Conservation (phyloP, 92 coral and sea anemone genomes). For the Chrysogorgia sp. region DNA sequence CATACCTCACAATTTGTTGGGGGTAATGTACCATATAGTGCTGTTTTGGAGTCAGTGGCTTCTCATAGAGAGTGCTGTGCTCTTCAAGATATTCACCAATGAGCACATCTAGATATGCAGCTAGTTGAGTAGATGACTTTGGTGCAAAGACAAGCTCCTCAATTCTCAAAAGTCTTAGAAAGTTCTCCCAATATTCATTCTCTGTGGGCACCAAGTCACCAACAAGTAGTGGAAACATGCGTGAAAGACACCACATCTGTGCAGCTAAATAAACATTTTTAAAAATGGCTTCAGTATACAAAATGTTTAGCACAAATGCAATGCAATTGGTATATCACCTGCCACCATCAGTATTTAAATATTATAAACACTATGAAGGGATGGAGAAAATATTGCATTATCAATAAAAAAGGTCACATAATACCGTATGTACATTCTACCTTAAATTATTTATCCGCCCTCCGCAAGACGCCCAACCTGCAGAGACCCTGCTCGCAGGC, state of each 20-base stretch:
- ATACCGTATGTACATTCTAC: neutral
- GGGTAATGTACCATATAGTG: conserved; percentile 52
- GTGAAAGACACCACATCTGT: no score
- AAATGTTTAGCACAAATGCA: no score
- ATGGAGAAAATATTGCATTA: no score
- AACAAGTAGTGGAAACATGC: conserved; percentile 9
- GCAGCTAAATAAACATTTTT: no score
- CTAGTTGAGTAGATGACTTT: conserved; percentile 19
- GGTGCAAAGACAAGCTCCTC: conserved; percentile 47
- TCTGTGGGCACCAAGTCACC: conserved; percentile 15
- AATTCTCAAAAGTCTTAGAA: conserved; percentile 24
- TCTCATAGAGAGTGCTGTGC: conserved; percentile 10
- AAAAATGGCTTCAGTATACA: no score
- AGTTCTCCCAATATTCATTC: conserved; percentile 30
- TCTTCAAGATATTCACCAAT: conserved; percentile 43
- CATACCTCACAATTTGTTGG: conserved; percentile 45
- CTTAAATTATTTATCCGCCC: neutral
- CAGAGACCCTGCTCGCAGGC: no score
- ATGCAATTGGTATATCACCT: no score
- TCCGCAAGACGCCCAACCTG: no score
- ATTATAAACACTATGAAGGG: no score
- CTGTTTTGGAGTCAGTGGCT: conserved; percentile 43
- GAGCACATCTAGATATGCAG: conserved; percentile 41
- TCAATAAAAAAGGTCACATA: neutral
- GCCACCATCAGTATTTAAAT: no score